These are phyloP conservation scores for Pseudochromis fuscus DNA, from an alignment of 2,797 vertebrate species.

Conservation along the genomic window DNA sequence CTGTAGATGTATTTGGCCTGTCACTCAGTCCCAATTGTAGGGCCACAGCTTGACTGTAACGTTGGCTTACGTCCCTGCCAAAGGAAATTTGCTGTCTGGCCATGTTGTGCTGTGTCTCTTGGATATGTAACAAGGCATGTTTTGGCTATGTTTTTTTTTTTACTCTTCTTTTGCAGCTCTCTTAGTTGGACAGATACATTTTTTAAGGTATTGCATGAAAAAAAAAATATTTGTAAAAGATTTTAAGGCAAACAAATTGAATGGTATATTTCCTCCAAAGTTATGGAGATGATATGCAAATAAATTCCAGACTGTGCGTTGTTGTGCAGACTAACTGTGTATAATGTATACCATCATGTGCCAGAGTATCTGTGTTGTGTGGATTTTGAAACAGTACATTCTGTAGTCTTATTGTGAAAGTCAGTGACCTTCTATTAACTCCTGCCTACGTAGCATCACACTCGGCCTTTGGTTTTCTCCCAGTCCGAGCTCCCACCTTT, in stretches of 20 bases:
- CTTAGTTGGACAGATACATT: background rate
- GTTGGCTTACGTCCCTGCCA: background rate
- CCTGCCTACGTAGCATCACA: slow-evolving; percentile 36
- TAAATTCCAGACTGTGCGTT: background rate
- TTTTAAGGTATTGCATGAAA: background rate
- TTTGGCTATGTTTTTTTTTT: background rate
- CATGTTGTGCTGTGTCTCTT: background rate
- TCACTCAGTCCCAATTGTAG: background rate
- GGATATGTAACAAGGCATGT: background rate
- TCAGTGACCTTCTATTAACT: slow-evolving; percentile 37
- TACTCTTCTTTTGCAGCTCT: background rate
- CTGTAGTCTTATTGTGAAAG: slow-evolving; percentile 19
- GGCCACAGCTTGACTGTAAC: slow-evolving; percentile 1
- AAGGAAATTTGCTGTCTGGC: background rate
- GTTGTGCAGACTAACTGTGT: background rate
- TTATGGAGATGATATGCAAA: background rate
- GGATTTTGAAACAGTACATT: slow-evolving; percentile 10
- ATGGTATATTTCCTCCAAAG: background rate
- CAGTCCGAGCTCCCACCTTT: slow-evolving; percentile 38
- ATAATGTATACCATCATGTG: background rate
- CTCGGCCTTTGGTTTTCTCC: slow-evolving; percentile 29
- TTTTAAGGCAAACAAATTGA: background rate
- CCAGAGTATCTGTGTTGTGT: background rate
- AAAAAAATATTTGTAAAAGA: background rate
- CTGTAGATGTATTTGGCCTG: background rate